Percentiles rank a stretch among this genome's conserved stretches.
Evolutionary conservation across 1,140 invertebrate species (phyloP).

Genomic region (Scaptomyza pallida): DNA sequence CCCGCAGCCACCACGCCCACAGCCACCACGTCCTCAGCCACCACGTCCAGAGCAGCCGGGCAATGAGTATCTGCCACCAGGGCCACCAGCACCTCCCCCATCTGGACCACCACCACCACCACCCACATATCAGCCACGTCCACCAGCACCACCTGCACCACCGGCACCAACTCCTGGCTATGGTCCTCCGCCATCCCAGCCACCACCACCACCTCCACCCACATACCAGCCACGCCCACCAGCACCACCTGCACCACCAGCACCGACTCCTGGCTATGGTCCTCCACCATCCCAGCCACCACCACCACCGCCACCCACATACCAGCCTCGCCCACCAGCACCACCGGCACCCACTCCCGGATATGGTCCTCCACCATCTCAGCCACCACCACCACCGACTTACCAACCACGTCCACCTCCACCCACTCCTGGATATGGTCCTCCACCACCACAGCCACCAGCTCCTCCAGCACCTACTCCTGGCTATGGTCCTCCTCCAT

Average conservation of each 20-base stretch:
- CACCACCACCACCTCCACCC: slow-evolving; percentile 51
- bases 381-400: slow-evolving; percentile 53
- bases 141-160: slow-evolving; percentile 29
- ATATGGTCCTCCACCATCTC: slow-evolving; percentile 60
- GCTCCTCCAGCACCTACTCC: slow-evolving; percentile 50
- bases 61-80: slow-evolving; percentile 60
- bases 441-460: slow-evolving; percentile 50
- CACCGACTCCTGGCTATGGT: slow-evolving; percentile 54
- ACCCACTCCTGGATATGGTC: slow-evolving; percentile 59
- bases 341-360: slow-evolving; percentile 47
- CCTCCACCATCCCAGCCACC: slow-evolving; percentile 56
- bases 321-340: slow-evolving; percentile 44
- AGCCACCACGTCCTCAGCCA: slow-evolving; percentile 37
- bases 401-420: slow-evolving; percentile 46
- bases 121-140: slow-evolving; percentile 41
- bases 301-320: slow-evolving; percentile 55
- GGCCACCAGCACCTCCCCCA: slow-evolving; percentile 46
- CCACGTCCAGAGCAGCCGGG: slow-evolving; percentile 26
- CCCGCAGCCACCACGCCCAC: slow-evolving; percentile 42
- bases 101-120: slow-evolving; percentile 46
- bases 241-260: slow-evolving; percentile 47
- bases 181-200: slow-evolving; percentile 53
- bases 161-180: slow-evolving; percentile 53
- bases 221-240: slow-evolving; percentile 51
- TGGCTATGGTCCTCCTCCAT: slow-evolving; percentile 35